phyloP scores from a whole-genome alignment of 2,113 vertebrate species.

The Nyctibius bracteatus region DNA sequence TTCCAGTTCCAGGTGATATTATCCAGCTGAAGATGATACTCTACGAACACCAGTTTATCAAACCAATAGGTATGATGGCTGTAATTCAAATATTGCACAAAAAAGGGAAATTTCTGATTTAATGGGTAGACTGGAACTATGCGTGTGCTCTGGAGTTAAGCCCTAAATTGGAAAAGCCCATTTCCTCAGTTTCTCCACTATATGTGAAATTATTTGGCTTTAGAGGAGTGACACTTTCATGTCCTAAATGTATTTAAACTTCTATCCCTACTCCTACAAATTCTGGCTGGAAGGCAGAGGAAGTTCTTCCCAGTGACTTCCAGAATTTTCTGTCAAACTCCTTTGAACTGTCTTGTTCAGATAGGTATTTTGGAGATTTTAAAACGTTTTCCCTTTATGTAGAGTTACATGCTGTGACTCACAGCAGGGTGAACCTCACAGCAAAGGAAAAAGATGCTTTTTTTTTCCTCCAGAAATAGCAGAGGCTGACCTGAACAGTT shows the following conservation, averaged over 20 bases:
- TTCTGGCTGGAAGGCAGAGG: not conserved
- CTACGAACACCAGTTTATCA: not conserved
- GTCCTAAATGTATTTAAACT: not conserved
- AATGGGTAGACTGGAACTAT: not conserved
- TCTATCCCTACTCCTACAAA: not conserved
- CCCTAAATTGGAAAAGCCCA: not conserved
- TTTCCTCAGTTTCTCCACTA: not conserved
- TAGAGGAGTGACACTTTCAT: not conserved
- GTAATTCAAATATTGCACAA: not conserved
- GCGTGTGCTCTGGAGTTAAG: not conserved
- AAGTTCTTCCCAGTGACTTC: not conserved
- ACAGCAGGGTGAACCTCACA: not conserved
- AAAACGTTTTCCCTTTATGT: not conserved
- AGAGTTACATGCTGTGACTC: not conserved
- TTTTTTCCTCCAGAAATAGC: not conserved
- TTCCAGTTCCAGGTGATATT: not conserved
- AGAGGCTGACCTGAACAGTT: not conserved
- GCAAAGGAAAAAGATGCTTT: not conserved
- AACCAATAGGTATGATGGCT: not conserved
- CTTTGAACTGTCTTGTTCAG: not conserved
- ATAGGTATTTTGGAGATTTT: not conserved
- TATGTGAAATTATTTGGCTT: not conserved
- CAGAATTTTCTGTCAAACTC: not conserved
- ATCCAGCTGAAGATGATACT: not conserved
- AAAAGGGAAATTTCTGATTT: not conserved